Percentiles rank a stretch among this genome's conserved stretches.
Evolutionary conservation across 2,797 vertebrate species (phyloP).

Genomic region (Cossypha heuglini): DNA sequence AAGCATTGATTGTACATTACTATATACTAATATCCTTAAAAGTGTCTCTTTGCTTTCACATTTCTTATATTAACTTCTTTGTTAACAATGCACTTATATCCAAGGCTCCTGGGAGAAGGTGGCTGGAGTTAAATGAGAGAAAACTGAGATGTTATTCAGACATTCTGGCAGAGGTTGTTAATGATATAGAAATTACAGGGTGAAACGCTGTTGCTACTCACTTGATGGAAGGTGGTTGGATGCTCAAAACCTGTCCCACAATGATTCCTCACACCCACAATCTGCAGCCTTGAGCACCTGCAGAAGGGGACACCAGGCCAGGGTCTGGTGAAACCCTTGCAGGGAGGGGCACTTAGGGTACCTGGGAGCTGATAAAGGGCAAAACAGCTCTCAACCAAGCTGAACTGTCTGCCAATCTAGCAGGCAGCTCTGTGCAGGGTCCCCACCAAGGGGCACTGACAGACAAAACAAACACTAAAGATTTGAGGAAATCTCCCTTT

Average conservation of each 20-base stretch:
- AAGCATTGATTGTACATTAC: not conserved
- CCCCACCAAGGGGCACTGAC: not conserved
- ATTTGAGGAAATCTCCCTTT: not conserved
- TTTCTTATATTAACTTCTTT: not conserved
- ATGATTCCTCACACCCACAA: rapidly evolving
- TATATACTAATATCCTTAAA: not conserved
- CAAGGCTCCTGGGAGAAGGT: not conserved
- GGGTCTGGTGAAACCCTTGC: not conserved
- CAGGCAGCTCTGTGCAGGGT: not conserved
- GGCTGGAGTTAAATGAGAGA: not conserved
- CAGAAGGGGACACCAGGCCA: rapidly evolving
- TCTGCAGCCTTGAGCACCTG: not conserved
- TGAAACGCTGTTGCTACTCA: rapidly evolving
- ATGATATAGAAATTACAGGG: not conserved
- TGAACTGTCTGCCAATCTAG: no score
- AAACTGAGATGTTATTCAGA: not conserved
- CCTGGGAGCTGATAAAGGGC: not conserved
- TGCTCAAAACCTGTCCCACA: not conserved
- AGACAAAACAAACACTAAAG: not conserved
- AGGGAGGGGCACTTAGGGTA: rapidly evolving
- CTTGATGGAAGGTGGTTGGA: not conserved
- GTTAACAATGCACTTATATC: not conserved
- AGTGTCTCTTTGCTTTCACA: not conserved
- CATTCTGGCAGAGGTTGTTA: not conserved
- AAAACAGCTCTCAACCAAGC: not conserved